These are phyloP conservation scores for Corvus cornix DNA, from an alignment of 2,113 vertebrate species.

Conservation along the genomic window DNA sequence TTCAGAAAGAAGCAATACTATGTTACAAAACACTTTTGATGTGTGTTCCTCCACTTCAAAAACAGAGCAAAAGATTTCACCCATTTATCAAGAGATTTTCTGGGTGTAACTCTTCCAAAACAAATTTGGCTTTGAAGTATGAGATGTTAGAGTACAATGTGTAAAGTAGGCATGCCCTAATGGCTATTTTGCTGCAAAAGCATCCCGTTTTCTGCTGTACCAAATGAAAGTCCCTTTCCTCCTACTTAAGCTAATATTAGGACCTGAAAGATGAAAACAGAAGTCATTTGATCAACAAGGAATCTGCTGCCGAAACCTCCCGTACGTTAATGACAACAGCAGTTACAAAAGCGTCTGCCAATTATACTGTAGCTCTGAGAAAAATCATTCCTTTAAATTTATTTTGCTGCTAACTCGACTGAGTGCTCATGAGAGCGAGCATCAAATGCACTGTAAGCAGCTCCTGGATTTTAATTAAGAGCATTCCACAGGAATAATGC, in stretches of 20 bases:
- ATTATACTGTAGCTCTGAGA: not conserved
- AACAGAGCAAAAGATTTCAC: not conserved
- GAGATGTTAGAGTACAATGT: not conserved
- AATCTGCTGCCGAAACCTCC: not conserved
- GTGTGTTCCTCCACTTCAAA: not conserved
- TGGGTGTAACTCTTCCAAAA: not conserved
- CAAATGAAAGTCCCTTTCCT: not conserved
- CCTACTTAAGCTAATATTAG: not conserved
- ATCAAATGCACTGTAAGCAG: not conserved
- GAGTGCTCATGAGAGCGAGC: not conserved
- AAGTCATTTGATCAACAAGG: not conserved
- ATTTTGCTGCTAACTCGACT: not conserved
- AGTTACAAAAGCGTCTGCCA: not conserved
- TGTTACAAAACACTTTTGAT: not conserved
- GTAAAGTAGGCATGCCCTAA: not conserved
- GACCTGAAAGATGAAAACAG: not conserved
- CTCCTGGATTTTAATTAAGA: slow-evolving; percentile 36
- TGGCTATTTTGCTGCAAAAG: not conserved
- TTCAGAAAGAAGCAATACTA: not conserved
- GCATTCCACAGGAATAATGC: slow-evolving; percentile 45
- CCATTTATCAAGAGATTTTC: not conserved
- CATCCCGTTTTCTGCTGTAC: not conserved
- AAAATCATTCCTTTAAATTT: not conserved
- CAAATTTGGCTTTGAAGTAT: not conserved
- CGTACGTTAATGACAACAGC: not conserved